These are phyloP conservation scores for Umimayanthus kanabou DNA, from an alignment of 92 coral and sea anemone species.

Conservation along the genomic window DNA sequence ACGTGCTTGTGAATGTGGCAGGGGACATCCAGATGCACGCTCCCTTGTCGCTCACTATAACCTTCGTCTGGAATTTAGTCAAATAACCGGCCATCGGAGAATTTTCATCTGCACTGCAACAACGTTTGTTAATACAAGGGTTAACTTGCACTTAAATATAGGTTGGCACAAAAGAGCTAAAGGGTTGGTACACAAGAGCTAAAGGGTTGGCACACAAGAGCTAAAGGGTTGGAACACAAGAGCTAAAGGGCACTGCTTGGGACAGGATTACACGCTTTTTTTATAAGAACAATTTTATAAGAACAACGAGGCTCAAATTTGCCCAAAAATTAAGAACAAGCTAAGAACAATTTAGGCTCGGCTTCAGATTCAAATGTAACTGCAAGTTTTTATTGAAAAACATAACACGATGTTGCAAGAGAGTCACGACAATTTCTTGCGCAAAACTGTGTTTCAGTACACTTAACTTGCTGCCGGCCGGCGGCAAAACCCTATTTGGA, in stretches of 20 bases:
- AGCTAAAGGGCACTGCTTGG: background rate
- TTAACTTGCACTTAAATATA: background rate
- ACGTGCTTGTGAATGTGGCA: constrained; percentile 86
- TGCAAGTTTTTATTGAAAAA: no score
- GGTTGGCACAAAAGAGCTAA: background rate
- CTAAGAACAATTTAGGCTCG: no score
- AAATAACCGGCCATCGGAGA: constrained; percentile 73
- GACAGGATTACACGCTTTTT: no score
- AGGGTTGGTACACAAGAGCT: background rate
- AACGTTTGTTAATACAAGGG: background rate
- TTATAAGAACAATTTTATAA: no score
- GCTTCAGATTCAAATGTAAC: no score
- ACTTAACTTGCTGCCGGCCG: no score
- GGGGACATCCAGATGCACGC: constrained; percentile 87
- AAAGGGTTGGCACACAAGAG: background rate
- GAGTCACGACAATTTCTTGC: no score
- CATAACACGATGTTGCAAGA: no score
- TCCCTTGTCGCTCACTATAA: constrained; percentile 70
- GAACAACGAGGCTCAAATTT: no score
- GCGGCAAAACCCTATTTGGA: no score
- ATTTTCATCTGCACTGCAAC: constrained; percentile 66
- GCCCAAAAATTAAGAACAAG: no score
- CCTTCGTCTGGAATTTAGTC: constrained; percentile 81
- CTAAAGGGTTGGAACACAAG: background rate
- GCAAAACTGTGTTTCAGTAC: no score